Base-by-base conservation (phyloP, 2,113 vertebrate species). In the Trichomycterus rosablanca region DNA sequence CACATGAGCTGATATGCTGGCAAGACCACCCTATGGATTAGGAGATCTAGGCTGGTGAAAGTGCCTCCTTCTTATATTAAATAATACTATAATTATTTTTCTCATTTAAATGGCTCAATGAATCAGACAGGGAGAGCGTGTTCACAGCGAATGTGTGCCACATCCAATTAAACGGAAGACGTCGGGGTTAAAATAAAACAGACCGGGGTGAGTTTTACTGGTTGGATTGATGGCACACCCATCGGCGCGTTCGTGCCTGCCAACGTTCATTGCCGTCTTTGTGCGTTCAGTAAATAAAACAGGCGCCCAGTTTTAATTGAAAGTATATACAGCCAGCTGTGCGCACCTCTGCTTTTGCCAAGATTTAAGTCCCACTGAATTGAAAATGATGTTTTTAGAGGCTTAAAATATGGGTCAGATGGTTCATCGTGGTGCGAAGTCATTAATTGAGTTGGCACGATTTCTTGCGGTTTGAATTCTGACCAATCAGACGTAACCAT, bases 11-110 rank as follows among this genome's bases (percentile, higher is more conserved):
- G n/a, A n/a, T n/a, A n/a, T n/a, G n/a, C n/a, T n/a, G n/a, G n/a
- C n/a, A n/a, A 35, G 5, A 23, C 49, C 34, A 16, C 34, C 19
- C 16, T 4, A 42, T 68, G 62, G 42, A 71, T 71, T 28, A 57
- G 43, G n/a, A 39, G 40, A 20, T n/a, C n/a, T 59, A 52, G 50
- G 59, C 46, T 23, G 20, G 46, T 34, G 51, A 18, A 48, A 39
- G 22, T 35, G 39, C 39, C 45, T 69, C 12, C 62, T 70, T 23
- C 58, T 50, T 61, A 32, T 73, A 70, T 70, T 64, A 67, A 73
- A 73, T 61, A 55, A 54, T 61, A 74, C 70, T 70, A 64, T 77
- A 70, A 77, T 77, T 74, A 61, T 61, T 74, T 74, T 77, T 69
- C 59, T 57, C 40, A 16, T 72, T 77, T 70, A 72, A 77, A 70